A percentile compares a stretch with the other conserved stretches of the same genome.
Conservation (phyloP, 1,140 invertebrate genomes). For the Melanaphis sacchari region DNA sequence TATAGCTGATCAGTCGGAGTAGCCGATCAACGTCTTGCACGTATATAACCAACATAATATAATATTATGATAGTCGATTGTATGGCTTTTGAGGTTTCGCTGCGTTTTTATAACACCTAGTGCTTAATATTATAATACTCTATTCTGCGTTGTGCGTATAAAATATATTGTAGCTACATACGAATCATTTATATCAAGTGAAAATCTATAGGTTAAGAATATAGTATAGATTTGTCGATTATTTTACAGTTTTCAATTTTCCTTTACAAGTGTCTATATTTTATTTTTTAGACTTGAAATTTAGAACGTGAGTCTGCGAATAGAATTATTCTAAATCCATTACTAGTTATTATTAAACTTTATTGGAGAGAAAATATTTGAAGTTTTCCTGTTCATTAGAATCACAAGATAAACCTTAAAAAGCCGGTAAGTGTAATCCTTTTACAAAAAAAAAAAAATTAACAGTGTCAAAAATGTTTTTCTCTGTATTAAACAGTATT, state of each 20-base stretch:
- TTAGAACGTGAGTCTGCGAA: background rate
- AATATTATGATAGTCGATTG: background rate
- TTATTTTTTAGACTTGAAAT: background rate
- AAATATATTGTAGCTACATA: background rate
- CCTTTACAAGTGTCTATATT: background rate
- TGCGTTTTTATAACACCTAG: background rate
- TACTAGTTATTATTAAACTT: background rate
- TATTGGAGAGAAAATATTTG: background rate
- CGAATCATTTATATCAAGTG: background rate
- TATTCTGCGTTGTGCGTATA: background rate
- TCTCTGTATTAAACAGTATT: background rate
- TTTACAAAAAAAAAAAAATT: background rate
- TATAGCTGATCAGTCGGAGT: too few relatives aligned
- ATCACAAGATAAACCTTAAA: background rate
- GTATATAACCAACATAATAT: background rate
- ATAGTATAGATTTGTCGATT: background rate
- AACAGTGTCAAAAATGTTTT: background rate
- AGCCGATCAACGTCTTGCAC: background rate
- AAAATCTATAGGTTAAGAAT: background rate
- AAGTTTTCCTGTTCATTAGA: background rate
- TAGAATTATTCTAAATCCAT: background rate
- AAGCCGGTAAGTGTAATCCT: background rate
- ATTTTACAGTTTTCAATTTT: background rate
- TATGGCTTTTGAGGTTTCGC: constrained; percentile 27
- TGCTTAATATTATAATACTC: background rate